Evolutionary conservation across 2,888 invertebrate species (phyloP).

Genomic region (Polia nebulosa): DNA sequence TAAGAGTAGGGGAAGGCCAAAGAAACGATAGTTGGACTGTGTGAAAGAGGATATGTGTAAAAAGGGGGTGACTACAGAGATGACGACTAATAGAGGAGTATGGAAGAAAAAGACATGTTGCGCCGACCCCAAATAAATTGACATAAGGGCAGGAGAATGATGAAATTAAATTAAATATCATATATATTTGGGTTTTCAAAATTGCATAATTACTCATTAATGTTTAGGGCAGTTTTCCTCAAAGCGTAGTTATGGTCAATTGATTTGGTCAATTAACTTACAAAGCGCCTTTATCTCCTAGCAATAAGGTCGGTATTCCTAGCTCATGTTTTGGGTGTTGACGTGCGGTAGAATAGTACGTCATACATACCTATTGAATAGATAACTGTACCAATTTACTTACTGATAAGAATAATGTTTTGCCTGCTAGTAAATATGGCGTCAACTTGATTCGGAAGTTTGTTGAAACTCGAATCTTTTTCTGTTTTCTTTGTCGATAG

Average conservation of each 20-base stretch:
- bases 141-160: no score
- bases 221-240: slow-evolving; percentile 1
- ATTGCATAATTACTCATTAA: no score
- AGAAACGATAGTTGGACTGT: no score
- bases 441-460: background rate
- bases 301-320: background rate
- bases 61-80: no score
- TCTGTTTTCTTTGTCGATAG: background rate
- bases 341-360: background rate
- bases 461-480: background rate
- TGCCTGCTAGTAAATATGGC: background rate
- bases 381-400: slow-evolving; percentile 19
- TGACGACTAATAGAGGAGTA: no score
- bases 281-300: background rate
- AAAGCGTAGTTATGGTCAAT: background rate
- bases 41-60: no score
- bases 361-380: slow-evolving; percentile 7
- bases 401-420: slow-evolving; percentile 13
- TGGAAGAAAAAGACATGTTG: no score
- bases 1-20: no score
- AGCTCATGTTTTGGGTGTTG: background rate
- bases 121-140: no score
- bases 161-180: no score
- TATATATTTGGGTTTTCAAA: no score
- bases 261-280: background rate